phyloP scores from a whole-genome alignment of 2,888 invertebrate species.

The Sipha maydis region DNA sequence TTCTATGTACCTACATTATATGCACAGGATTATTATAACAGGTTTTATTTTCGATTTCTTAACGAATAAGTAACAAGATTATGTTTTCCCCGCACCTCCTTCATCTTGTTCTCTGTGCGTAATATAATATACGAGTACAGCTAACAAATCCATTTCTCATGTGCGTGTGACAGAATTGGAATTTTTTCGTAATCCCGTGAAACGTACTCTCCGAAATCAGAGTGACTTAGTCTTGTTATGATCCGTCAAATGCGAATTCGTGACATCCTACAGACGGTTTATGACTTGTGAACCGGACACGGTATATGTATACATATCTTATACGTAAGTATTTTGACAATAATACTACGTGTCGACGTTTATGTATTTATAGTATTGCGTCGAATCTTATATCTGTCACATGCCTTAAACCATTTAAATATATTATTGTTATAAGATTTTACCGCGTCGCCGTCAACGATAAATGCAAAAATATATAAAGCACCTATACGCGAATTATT shows the following conservation, averaged over 20 bases:
- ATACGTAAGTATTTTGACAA: not conserved
- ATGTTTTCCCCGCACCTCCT: not conserved
- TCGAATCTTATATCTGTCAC: not conserved
- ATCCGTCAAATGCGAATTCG: not conserved
- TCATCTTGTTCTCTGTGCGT: not conserved
- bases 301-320: not conserved
- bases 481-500: not conserved
- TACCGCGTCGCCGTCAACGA: not conserved
- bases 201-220: not conserved
- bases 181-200: conserved; percentile 8
- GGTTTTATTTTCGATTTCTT: conserved; percentile 27
- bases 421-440: not conserved
- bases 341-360: not conserved
- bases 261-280: not conserved
- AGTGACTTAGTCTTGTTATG: conserved; percentile 25
- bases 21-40: conserved; percentile 8
- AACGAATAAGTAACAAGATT: conserved; percentile 29
- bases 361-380: not conserved
- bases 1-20: conserved; percentile 2
- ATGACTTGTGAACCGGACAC: not conserved
- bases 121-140: not conserved
- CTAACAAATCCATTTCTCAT: conserved; percentile 9
- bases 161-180: not conserved
- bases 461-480: not conserved
- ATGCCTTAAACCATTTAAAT: not conserved